Conservation (phyloP, 2,113 vertebrate species). For the Plotosus lineatus region DNA sequence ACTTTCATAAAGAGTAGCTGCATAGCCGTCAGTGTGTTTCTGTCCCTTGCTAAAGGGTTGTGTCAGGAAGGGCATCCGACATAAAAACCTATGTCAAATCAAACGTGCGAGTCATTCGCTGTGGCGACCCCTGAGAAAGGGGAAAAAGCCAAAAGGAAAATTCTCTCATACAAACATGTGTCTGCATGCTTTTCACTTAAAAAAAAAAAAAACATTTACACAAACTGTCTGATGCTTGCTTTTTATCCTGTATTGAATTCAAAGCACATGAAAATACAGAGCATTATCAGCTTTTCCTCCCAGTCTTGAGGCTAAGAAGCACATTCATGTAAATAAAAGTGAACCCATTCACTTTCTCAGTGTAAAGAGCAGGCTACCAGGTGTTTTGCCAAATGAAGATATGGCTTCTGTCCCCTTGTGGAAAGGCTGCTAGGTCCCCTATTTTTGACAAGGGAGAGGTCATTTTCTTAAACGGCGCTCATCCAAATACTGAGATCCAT, state of each 20-base stretch:
- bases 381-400: conserved; percentile 69
- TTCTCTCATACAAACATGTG: neutral
- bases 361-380: conserved; percentile 57
- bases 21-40: too few relatives aligned
- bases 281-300: conserved; percentile 2
- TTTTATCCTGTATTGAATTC: conserved; percentile 24
- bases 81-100: too few relatives aligned
- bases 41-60: too few relatives aligned
- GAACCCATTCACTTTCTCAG: conserved; percentile 48
- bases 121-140: too few relatives aligned
- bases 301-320: neutral
- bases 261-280: conserved; percentile 7
- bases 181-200: neutral
- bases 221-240: neutral
- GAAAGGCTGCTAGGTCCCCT: conserved; percentile 62
- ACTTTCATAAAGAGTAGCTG: too few relatives aligned
- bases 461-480: conserved; percentile 58
- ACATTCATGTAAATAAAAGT: conserved; percentile 21
- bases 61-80: too few relatives aligned
- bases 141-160: too few relatives aligned
- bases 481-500: conserved; percentile 65
- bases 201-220: neutral
- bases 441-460: conserved; percentile 67
- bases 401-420: conserved; percentile 70
- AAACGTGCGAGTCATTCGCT: too few relatives aligned